A percentile compares a stretch with the other conserved stretches of the same genome.
Conservation (phyloP, 2,113 vertebrate species). For the Peromyscus leucopus region DNA sequence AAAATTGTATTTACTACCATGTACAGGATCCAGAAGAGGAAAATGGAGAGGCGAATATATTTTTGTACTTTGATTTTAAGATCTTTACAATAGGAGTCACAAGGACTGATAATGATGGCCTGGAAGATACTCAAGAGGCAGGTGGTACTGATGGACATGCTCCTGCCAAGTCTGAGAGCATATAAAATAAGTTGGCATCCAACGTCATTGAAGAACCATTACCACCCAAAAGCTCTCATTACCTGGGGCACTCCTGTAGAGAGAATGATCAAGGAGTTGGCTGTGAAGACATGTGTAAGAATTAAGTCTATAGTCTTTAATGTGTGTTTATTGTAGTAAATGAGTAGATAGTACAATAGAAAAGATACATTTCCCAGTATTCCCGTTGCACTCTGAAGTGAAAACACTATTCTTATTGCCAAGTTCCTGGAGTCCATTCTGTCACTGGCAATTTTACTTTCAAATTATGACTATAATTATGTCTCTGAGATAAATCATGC, state of each 20-base stretch:
- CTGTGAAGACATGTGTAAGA: neutral
- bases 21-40: neutral
- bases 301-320: neutral
- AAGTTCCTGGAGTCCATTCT: neutral
- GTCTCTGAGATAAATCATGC: neutral
- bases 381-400: neutral
- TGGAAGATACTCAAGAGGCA: neutral
- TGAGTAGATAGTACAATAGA: neutral
- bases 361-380: neutral
- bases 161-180: neutral
- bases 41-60: neutral
- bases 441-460: neutral
- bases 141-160: neutral
- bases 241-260: fast-evolving
- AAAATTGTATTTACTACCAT: neutral
- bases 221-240: neutral
- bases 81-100: too few relatives aligned
- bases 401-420: neutral
- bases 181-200: neutral
- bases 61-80: neutral
- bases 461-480: neutral
- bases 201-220: neutral
- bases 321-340: neutral
- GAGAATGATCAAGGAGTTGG: neutral
- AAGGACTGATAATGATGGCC: neutral